Evolutionary conservation across 2,888 invertebrate species (phyloP), one percentile per base, ranked within the genome.

Genomic region (Gari tellinella): DNA sequence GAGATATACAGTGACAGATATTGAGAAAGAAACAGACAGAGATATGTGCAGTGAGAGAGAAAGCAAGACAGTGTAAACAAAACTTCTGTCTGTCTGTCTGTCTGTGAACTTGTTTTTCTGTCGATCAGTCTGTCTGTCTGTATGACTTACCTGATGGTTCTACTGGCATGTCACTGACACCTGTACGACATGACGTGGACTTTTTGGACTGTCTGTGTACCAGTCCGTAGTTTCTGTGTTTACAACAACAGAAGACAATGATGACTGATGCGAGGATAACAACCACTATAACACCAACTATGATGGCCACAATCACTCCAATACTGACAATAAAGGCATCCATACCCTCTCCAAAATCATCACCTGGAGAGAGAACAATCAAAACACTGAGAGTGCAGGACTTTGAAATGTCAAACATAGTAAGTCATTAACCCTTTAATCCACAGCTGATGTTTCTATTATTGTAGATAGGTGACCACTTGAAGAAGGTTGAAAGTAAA

Each of bases 231-330:
- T 69, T 62, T 51, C 66, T 60, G 25, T 70, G 68, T 45, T 83
- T 84, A 46, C 85, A 86, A 65, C 86, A 86, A 60, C 86, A 86
- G 66, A 79, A 87, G 17, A 85, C 78, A 21, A 87, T 78, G 43
- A 82, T 43, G 12, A 83, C 66, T 14, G 86, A 84, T n/a, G 83
- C 58, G 8, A 83, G 45, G 31, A 82, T 70, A 12, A 86, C 82
- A 17, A 86, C 52, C 8, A 77, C 75, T 25, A 86, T 84, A 12
- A 86, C 87, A 25, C 82, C 84, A 14, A 83, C 72, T 26, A 87
- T 84, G 23, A 87, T 76, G 7, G 78, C 86, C 14, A 85, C 74
- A 19, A 87, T 83, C 8, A 86, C 72, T 19, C 86, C 83, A 21
- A 87, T 78, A 14, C 86, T 85, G 21, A 84, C 81, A 12, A 86